These are phyloP conservation scores for Chroicocephalus ridibundus DNA, from an alignment of 2,113 vertebrate species.

Conservation along the genomic window DNA sequence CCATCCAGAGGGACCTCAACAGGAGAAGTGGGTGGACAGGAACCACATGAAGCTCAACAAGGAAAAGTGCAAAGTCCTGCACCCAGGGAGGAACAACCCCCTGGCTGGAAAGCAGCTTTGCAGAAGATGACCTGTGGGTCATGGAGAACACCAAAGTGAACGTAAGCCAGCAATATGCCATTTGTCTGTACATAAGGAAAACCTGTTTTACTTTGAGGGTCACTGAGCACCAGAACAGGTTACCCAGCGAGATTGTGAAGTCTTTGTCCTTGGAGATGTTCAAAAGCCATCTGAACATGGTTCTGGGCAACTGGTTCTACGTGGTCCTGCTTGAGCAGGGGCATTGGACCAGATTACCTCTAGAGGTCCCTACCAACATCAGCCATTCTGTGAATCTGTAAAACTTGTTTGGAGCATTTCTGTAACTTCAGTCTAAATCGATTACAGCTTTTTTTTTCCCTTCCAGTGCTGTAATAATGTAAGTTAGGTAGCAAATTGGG, in stretches of 20 bases:
- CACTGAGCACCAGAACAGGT: neutral
- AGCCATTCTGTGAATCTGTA: neutral
- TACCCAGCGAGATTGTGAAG: neutral
- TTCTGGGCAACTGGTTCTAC: neutral
- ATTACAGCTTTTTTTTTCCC: neutral
- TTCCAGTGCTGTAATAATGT: neutral
- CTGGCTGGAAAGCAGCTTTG: neutral
- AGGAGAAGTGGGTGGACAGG: neutral
- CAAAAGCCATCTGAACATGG: neutral
- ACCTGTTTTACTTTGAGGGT: neutral
- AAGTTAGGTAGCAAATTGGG: neutral
- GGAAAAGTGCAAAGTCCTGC: neutral
- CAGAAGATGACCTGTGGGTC: neutral
- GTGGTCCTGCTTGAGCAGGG: neutral
- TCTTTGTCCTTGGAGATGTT: neutral
- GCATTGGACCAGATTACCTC: neutral
- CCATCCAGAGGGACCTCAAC: neutral
- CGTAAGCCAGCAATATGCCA: neutral
- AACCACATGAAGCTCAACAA: neutral
- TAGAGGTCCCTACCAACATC: neutral
- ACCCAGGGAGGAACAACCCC: fast-evolving
- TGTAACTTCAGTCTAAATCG: neutral
- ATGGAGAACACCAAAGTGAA: neutral
- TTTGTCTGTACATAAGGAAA: neutral
- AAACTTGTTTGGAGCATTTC: neutral